Percentiles rank a stretch among this genome's conserved stretches.
Conservation (phyloP, 2,888 invertebrate genomes). For the Drosophila koepferae region DNA sequence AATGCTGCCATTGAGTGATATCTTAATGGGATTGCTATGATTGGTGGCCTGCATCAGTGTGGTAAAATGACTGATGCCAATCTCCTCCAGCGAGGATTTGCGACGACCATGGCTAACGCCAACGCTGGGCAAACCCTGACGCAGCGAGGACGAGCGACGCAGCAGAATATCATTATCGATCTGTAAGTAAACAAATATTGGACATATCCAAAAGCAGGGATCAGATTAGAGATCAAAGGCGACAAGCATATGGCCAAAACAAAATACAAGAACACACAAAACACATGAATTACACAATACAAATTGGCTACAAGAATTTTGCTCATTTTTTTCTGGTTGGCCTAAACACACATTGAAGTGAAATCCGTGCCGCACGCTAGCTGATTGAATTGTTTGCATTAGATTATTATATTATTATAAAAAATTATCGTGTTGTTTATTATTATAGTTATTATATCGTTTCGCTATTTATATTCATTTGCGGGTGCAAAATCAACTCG, state of each 20-base stretch:
- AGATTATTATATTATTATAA: not conserved
- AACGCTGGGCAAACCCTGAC: conserved; percentile 91
- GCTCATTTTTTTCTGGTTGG: not conserved
- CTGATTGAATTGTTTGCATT: conserved; percentile 9
- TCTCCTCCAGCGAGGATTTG: conserved; percentile 94
- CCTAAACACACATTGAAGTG: conserved; percentile 38
- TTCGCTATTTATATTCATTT: not conserved
- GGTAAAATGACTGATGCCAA: conserved; percentile 93
- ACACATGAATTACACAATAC: conserved; percentile 59
- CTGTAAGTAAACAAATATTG: conserved; percentile 66
- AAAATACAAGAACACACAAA: conserved; percentile 26
- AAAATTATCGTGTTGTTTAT: not conserved
- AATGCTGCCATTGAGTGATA: conserved; percentile 94
- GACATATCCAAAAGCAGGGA: conserved; percentile 31
- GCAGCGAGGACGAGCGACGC: conserved; percentile 92
- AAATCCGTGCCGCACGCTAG: conserved; percentile 45
- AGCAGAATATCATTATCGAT: conserved; percentile 93
- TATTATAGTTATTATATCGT: conserved; percentile 3
- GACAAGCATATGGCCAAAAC: conserved; percentile 25
- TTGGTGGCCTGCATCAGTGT: conserved; percentile 89
- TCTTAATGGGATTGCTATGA: conserved; percentile 92
- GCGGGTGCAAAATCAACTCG: conserved; percentile 44
- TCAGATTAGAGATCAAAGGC: conserved; percentile 28
- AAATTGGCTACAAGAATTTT: conserved; percentile 56
- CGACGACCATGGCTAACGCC: conserved; percentile 87